A percentile compares a stretch with the other conserved stretches of the same genome.
phyloP scores from a whole-genome alignment of 2,797 vertebrate species.

The Alfaro cultratus region DNA sequence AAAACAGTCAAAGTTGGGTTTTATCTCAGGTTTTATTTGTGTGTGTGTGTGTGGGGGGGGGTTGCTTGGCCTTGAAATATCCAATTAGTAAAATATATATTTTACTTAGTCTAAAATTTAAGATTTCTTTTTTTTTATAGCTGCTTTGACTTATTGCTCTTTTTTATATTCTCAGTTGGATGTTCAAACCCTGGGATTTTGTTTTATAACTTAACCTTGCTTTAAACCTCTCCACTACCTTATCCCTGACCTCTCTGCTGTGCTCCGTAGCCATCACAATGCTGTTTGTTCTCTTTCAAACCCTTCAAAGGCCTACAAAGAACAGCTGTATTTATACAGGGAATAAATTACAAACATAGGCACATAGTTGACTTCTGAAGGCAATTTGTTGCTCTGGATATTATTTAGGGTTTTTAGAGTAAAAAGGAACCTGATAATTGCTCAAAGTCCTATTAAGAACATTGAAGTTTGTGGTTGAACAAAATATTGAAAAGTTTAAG shows the following conservation, averaged over 20 bases:
- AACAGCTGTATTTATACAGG: neutral
- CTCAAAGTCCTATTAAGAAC: neutral
- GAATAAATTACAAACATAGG: neutral
- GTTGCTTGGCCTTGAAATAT: neutral
- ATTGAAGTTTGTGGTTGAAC: neutral
- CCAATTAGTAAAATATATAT: neutral
- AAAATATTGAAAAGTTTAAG: neutral
- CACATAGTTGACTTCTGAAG: neutral
- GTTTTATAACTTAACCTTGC: neutral
- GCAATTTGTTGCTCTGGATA: neutral
- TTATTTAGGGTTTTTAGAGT: neutral
- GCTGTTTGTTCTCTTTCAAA: conserved; percentile 2
- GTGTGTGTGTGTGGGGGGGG: too few species aligned
- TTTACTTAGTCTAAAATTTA: neutral
- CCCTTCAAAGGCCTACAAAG: neutral
- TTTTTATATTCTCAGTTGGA: neutral
- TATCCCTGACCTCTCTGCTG: conserved; percentile 1
- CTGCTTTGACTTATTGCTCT: neutral
- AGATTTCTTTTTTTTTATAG: neutral
- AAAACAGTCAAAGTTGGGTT: neutral
- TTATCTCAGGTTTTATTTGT: neutral
- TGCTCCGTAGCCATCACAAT: neutral
- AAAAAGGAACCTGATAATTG: neutral
- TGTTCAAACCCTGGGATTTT: neutral
- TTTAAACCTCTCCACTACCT: neutral